These are phyloP conservation scores for Coracopsis vasa DNA, from an alignment of 2,113 vertebrate genomes.

Conservation along the genomic window DNA sequence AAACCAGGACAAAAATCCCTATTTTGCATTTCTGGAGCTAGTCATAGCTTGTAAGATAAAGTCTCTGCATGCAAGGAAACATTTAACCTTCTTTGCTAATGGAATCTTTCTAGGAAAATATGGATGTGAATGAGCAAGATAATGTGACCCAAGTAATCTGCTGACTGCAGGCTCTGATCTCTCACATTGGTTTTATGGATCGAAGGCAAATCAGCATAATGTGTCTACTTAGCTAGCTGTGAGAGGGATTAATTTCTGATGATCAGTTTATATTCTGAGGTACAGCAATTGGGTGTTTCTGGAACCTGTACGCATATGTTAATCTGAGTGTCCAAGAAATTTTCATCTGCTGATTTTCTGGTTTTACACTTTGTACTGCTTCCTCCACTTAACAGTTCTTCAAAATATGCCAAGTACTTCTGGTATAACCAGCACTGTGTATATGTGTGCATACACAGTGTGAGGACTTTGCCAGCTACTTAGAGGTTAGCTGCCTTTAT, in stretches of 20 bases:
- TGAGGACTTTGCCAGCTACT: neutral
- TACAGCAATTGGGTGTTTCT: neutral
- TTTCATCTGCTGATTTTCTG: neutral
- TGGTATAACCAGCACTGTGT: neutral
- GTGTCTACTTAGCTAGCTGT: neutral
- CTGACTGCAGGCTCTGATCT: neutral
- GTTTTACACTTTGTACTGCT: neutral
- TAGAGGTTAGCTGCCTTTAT: neutral
- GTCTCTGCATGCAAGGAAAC: neutral
- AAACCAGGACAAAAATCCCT: neutral
- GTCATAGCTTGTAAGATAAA: neutral
- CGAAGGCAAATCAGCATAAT: neutral
- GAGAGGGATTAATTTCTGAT: neutral
- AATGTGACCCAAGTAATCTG: neutral
- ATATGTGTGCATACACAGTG: neutral
- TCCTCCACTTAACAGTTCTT: neutral
- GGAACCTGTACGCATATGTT: neutral
- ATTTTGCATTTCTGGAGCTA: neutral
- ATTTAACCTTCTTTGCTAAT: neutral
- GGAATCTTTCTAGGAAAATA: neutral
- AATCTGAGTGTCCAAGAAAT: neutral
- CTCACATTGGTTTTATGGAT: neutral
- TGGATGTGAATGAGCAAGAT: neutral
- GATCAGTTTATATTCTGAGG: neutral
- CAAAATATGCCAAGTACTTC: neutral